Conservation (phyloP, 2,797 vertebrate genomes). For the Sebastes ruberrimus region DNA sequence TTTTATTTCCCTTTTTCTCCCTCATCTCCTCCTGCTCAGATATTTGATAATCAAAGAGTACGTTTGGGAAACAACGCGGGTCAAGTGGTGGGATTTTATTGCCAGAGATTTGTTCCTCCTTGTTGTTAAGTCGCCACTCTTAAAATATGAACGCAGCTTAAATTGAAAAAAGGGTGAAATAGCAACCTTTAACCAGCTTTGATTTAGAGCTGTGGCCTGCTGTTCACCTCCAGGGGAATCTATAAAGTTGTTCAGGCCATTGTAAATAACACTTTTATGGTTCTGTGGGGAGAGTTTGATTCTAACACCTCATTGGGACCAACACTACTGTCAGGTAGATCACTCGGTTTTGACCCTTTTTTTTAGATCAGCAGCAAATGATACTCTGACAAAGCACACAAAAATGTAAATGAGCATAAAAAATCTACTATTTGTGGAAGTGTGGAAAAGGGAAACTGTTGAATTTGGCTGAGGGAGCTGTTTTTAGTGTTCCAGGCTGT, state of each 20-base stretch:
- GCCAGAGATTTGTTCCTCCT: conserved; percentile 59
- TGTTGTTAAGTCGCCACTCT: conserved; percentile 53
- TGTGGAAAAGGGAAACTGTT: conserved; percentile 62
- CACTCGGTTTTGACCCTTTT: conserved; percentile 20
- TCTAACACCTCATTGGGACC: conserved; percentile 60
- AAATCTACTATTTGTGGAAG: conserved; percentile 56
- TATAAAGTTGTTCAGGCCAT: conserved; percentile 73
- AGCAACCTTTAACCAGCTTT: conserved; percentile 61
- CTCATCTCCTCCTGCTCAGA: conserved; percentile 27
- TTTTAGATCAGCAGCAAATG: conserved; percentile 36
- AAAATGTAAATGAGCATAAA: conserved; percentile 69
- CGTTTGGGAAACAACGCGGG: conserved; percentile 33
- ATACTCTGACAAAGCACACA: conserved; percentile 65
- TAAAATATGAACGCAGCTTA: conserved; percentile 54
- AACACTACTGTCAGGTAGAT: conserved; percentile 44
- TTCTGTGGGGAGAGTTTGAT: conserved; percentile 60
- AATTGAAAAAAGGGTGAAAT: conserved; percentile 45
- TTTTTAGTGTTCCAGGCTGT: conserved; percentile 55
- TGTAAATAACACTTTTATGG: conserved; percentile 76
- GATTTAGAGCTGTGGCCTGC: conserved; percentile 71
- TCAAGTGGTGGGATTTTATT: conserved; percentile 49
- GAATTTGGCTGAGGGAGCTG: conserved; percentile 47
- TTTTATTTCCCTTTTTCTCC: not conserved
- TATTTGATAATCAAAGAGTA: conserved; percentile 62
- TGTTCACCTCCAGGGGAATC: conserved; percentile 72